A percentile compares a stretch with the other conserved stretches of the same genome.
Evolutionary conservation across 2,888 invertebrate genomes (phyloP).

Genomic region (Mantis religiosa): DNA sequence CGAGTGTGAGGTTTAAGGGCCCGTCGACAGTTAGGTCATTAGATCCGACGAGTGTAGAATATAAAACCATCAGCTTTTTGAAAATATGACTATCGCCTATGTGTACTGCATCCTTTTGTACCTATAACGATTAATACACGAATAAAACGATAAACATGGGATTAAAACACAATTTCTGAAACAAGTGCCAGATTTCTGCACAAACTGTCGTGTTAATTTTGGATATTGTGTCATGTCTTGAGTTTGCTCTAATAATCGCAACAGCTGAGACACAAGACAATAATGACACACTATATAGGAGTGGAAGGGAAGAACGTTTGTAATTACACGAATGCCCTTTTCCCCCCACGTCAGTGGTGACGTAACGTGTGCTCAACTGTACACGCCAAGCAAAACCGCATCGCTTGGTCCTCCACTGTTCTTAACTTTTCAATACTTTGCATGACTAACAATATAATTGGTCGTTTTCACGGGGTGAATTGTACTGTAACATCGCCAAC

Average conservation of each 20-base stretch:
- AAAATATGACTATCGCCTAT: too few relatives aligned
- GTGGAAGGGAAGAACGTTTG: not conserved
- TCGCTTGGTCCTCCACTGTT: not conserved
- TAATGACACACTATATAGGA: not conserved
- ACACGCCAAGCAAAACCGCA: not conserved
- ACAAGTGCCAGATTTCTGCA: too few relatives aligned
- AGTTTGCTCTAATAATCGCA: not conserved
- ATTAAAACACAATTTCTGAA: too few relatives aligned
- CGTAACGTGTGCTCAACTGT: not conserved
- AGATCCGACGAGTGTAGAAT: too few relatives aligned
- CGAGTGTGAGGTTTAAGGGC: too few relatives aligned
- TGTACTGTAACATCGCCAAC: not conserved
- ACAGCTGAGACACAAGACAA: not conserved
- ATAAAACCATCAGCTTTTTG: too few relatives aligned
- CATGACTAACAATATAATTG: not conserved
- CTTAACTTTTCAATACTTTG: not conserved
- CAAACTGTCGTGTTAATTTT: too few relatives aligned
- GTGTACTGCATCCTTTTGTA: too few relatives aligned
- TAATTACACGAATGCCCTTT: not conserved
- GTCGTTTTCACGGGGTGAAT: not conserved
- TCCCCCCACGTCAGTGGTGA: not conserved
- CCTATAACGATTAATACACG: too few relatives aligned
- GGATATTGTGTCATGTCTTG: too few relatives aligned
- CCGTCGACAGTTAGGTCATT: too few relatives aligned
- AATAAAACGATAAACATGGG: too few relatives aligned